phyloP scores from a whole-genome alignment of 2,797 vertebrate genomes.

The Chromobotia macracanthus region DNA sequence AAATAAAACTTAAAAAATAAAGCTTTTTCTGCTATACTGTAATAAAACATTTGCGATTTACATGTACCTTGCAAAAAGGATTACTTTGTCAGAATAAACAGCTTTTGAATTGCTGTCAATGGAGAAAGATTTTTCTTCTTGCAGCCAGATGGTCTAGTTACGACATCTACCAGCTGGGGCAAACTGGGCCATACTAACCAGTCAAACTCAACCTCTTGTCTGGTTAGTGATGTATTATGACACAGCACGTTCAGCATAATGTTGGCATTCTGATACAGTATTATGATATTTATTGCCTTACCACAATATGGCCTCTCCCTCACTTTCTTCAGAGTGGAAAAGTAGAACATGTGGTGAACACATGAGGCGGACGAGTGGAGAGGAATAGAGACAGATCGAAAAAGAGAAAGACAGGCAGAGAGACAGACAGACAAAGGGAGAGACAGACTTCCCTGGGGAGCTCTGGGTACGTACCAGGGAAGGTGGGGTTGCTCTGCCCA shows the following conservation, averaged over 20 bases:
- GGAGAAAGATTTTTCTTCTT: neutral
- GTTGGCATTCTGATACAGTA: constrained; percentile 37
- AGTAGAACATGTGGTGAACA: constrained; percentile 44
- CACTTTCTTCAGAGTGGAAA: constrained; percentile 46
- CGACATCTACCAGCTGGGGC: neutral
- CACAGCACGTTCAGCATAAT: constrained; percentile 7
- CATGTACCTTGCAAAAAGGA: neutral
- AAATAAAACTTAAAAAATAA: too few relatives aligned
- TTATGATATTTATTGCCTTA: constrained; percentile 33
- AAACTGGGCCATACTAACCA: neutral
- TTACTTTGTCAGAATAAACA: neutral
- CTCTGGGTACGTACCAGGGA: constrained; percentile 98
- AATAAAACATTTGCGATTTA: neutral
- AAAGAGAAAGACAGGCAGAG: constrained; percentile 48
- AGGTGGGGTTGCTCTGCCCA: constrained; percentile 98
- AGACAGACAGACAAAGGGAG: constrained; percentile 74
- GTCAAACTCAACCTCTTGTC: neutral
- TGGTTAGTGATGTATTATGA: constrained; percentile 4
- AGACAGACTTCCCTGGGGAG: constrained; percentile 90
- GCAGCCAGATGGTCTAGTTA: neutral
- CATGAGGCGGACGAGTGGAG: constrained; percentile 66
- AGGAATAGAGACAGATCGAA: constrained; percentile 67
- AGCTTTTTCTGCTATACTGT: too few relatives aligned
- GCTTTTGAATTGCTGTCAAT: neutral
- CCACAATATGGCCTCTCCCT: constrained; percentile 38